phyloP scores from a whole-genome alignment of 2,797 vertebrate genomes.

The Etheostoma nigrum region DNA sequence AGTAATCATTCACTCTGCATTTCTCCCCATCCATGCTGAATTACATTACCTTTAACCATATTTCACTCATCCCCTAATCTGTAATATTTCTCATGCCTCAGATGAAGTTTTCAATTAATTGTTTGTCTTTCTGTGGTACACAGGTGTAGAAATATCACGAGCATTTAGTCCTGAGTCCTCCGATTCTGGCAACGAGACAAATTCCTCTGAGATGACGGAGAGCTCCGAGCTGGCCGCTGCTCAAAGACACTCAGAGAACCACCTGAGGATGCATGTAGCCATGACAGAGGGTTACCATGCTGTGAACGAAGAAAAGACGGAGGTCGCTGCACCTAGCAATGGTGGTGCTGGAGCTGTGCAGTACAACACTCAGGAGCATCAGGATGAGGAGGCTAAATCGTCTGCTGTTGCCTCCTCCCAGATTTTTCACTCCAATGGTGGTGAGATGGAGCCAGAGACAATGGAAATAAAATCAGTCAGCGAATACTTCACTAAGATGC shows the following conservation, averaged over 20 bases:
- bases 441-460: conserved; percentile 99
- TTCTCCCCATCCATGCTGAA: conserved; percentile 5
- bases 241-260: conserved; percentile 93
- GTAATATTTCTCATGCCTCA: conserved; percentile 70
- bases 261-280: conserved; percentile 91
- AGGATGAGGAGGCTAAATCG: conserved; percentile 87
- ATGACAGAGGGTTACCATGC: conserved; percentile 91
- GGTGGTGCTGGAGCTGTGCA: conserved; percentile 78
- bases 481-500: conserved; percentile 96
- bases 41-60: not conserved
- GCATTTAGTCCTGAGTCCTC: conserved; percentile 99
- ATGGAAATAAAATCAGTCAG: conserved; percentile 99
- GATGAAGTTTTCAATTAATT: conserved; percentile 84
- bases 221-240: conserved; percentile 94
- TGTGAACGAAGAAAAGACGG: conserved; percentile 89
- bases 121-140: conserved; percentile 79
- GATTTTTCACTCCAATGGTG: conserved; percentile 93
- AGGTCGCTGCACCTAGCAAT: conserved; percentile 83
- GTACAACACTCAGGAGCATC: conserved; percentile 69
- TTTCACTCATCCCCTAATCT: conserved; percentile 22
- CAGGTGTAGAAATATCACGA: conserved; percentile 98
- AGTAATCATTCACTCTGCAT: conserved; percentile 1
- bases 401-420: conserved; percentile 92
- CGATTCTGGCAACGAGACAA: conserved; percentile 99
- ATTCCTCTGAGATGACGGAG: conserved; percentile 99